Percentiles rank a stretch among this genome's conserved stretches.
Conservation (phyloP, 2,888 invertebrate species). For the Bombyx huttoni region DNA sequence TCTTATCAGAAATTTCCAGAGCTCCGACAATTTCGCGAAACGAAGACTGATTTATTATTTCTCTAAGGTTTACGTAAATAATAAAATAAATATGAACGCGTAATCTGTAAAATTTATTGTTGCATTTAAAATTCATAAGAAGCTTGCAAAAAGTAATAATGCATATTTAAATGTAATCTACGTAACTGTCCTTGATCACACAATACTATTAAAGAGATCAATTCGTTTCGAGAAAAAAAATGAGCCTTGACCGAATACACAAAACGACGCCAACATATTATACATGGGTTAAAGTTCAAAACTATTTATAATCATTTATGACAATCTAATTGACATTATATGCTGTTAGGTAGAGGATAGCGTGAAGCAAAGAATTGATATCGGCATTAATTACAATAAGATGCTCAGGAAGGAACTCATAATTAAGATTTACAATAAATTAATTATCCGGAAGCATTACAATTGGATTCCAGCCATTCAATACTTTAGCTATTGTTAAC, state of each 20-base stretch:
- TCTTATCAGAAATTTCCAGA: neutral
- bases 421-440: neutral
- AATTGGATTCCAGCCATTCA: neutral
- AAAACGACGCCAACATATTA: conserved; percentile 13
- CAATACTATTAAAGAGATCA: conserved; percentile 24
- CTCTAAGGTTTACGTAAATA: conserved; percentile 19
- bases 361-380: conserved; percentile 4
- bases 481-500: too few species aligned
- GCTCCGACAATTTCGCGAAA: neutral
- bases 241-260: conserved; percentile 38
- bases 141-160: neutral
- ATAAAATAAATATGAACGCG: conserved; percentile 24
- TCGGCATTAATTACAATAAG: neutral
- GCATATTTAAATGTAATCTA: conserved; percentile 4
- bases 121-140: neutral
- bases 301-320: conserved; percentile 40
- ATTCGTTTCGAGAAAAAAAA: conserved; percentile 16
- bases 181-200: conserved; percentile 18
- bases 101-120: conserved; percentile 27
- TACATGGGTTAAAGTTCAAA: conserved; percentile 42
- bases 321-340: conserved; percentile 25
- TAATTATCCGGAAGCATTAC: neutral
- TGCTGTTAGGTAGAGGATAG: conserved; percentile 10
- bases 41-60: conserved; percentile 19
- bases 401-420: neutral